Percentiles rank a stretch among this genome's conserved stretches.
phyloP scores from a whole-genome alignment of 2,113 vertebrate genomes.

The Myotis brandtii region DNA sequence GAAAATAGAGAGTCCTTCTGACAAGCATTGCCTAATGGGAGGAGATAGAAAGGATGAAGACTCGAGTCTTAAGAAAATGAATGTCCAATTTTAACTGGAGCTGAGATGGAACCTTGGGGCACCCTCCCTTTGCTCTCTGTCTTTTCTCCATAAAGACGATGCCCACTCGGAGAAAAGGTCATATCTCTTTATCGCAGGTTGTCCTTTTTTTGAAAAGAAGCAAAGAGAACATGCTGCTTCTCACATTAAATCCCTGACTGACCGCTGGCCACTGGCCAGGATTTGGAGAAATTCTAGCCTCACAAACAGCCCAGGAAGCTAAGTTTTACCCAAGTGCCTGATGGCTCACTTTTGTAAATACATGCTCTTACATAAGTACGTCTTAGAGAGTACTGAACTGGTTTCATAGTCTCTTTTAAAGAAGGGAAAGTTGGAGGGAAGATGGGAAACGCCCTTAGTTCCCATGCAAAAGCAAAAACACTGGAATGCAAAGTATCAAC shows the following conservation, averaged over 20 bases:
- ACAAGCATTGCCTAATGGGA: neutral
- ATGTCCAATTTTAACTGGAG: neutral
- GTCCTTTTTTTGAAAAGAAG: neutral
- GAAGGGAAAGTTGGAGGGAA: neutral
- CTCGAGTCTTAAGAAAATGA: neutral
- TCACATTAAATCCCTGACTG: neutral
- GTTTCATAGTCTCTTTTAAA: slow-evolving; percentile 18
- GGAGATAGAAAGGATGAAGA: neutral
- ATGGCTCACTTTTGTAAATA: neutral
- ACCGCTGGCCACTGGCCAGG: neutral
- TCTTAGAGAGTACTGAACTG: neutral
- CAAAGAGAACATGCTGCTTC: neutral
- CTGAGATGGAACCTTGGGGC: neutral
- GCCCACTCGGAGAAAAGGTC: neutral
- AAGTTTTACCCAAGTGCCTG: neutral
- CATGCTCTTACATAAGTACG: neutral
- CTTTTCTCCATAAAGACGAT: neutral
- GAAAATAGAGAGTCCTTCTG: neutral
- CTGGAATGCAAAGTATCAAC: slow-evolving; percentile 81
- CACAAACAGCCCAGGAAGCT: neutral
- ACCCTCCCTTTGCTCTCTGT: neutral
- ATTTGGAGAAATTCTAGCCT: slow-evolving; percentile 33
- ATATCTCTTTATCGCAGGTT: neutral
- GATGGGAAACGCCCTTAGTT: slow-evolving; percentile 37
- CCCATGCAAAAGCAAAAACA: slow-evolving; percentile 56